phyloP scores from a whole-genome alignment of 1,140 invertebrate species.

The Microplitis mediator region DNA sequence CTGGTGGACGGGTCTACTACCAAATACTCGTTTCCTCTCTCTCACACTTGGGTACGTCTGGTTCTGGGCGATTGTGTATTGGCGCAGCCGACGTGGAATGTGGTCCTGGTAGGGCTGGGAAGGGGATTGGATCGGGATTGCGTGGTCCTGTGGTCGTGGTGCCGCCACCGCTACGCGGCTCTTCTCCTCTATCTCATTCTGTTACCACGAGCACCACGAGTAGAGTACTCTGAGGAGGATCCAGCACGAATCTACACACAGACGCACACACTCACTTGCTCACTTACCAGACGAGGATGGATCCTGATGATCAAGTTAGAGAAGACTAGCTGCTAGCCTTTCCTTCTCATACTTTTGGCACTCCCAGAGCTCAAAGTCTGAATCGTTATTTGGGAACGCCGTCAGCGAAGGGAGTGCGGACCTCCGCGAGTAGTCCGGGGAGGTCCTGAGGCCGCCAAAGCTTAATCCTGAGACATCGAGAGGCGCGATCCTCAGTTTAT shows the following conservation, averaged over 20 bases:
- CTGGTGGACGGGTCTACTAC: conserved; percentile 16
- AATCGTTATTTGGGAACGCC: conserved; percentile 1
- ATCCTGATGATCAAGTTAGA: conserved; percentile 10
- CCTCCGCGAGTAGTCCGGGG: conserved; percentile 51
- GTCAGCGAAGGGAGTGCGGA: conserved; percentile 38
- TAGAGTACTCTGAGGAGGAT: background rate
- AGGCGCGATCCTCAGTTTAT: background rate
- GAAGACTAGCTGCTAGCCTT: background rate
- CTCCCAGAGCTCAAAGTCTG: background rate
- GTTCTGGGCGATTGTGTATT: conserved; percentile 33
- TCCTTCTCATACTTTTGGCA: background rate
- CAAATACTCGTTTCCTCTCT: background rate
- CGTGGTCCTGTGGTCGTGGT: conserved; percentile 27
- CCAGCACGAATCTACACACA: background rate
- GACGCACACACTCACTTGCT: background rate
- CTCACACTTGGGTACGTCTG: conserved; percentile 8
- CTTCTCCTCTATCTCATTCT: background rate
- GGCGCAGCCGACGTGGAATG: conserved; percentile 49
- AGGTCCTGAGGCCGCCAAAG: conserved; percentile 44
- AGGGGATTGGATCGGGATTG: conserved; percentile 10
- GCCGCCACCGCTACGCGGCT: background rate
- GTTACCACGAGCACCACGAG: conserved; percentile 9
- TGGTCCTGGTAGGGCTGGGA: conserved; percentile 44
- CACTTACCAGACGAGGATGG: background rate
- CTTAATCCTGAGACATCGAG: background rate